A percentile compares a stretch with the other conserved stretches of the same genome.
phyloP scores from a whole-genome alignment of 2,888 invertebrate genomes.

The Cheilosia scutellata region DNA sequence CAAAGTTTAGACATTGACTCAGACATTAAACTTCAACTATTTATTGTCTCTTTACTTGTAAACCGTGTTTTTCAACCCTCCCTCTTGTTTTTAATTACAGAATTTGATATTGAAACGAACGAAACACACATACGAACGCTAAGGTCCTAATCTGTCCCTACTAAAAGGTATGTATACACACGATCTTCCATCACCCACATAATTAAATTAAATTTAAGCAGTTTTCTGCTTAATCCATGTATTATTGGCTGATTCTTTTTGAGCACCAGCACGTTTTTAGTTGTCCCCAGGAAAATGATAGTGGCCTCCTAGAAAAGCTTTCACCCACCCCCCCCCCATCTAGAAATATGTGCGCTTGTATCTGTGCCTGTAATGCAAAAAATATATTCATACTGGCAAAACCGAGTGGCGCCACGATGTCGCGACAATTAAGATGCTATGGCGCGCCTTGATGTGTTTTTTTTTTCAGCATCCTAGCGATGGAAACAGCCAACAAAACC shows the following conservation, averaged over 20 bases:
- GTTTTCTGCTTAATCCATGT: constrained; percentile 7
- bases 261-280: constrained; percentile 19
- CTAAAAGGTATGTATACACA: constrained; percentile 46
- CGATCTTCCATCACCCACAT: not conserved
- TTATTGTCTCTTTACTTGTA: not conserved
- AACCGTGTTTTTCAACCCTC: not conserved
- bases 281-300: constrained; percentile 45
- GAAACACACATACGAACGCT: constrained; percentile 68
- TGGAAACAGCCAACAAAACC: constrained; percentile 59
- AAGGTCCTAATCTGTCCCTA: constrained; percentile 66
- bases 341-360: constrained; percentile 2
- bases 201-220: constrained; percentile 44
- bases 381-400: constrained; percentile 56
- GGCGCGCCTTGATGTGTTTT: constrained; percentile 78
- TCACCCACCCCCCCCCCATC: constrained; percentile 12
- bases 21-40: not conserved
- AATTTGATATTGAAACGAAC: constrained; percentile 73
- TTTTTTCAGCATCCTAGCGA: constrained; percentile 56
- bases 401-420: constrained; percentile 81
- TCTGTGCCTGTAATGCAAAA: constrained; percentile 24
- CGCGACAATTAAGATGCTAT: constrained; percentile 84
- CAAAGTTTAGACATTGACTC: too few relatives aligned
- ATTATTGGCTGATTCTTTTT: constrained; percentile 20
- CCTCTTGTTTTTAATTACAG: constrained; percentile 44
- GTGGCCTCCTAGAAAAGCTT: constrained; percentile 52